A percentile compares a stretch with the other conserved stretches of the same genome.
Evolutionary conservation across 2,888 invertebrate species (phyloP).

Genomic region (Polylopha cassiicola): DNA sequence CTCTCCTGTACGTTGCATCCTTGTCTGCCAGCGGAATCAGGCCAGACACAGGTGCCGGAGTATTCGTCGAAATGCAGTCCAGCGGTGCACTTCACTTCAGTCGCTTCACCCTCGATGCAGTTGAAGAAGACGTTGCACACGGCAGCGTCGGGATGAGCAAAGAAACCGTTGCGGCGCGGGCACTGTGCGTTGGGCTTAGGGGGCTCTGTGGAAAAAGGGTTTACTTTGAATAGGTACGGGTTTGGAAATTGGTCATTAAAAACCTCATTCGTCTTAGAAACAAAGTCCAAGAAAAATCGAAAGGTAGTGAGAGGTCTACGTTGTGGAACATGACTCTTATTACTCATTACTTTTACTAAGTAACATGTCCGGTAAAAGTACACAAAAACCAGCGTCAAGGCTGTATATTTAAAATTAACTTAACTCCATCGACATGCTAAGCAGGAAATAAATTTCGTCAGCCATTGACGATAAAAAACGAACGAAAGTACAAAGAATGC

Average conservation of each 20-base stretch:
- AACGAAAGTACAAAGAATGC: slow-evolving; percentile 15
- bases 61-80: slow-evolving; percentile 94
- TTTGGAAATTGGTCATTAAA: background rate
- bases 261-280: too few relatives aligned
- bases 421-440: slow-evolving; percentile 11
- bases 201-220: slow-evolving; percentile 77
- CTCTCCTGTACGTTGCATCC: slow-evolving; percentile 80
- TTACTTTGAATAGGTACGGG: background rate
- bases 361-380: too few relatives aligned
- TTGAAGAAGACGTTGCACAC: slow-evolving; percentile 92
- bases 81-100: slow-evolving; percentile 88
- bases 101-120: slow-evolving; percentile 90
- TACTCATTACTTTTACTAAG: slow-evolving; percentile 11
- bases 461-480: slow-evolving; percentile 6
- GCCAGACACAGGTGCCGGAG: slow-evolving; percentile 94
- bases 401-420: slow-evolving; percentile 14
- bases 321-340: too few relatives aligned
- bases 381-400: too few relatives aligned
- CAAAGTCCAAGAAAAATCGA: slow-evolving; percentile 11
- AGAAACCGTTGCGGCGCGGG: slow-evolving; percentile 92
- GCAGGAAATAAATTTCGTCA: slow-evolving; percentile 17
- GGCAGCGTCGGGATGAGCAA: slow-evolving; percentile 89
- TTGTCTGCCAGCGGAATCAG: slow-evolving; percentile 85
- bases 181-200: slow-evolving; percentile 84
- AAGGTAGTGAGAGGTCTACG: too few relatives aligned